Conservation (phyloP, 1,140 invertebrate species). For the Grapholita molesta region DNA sequence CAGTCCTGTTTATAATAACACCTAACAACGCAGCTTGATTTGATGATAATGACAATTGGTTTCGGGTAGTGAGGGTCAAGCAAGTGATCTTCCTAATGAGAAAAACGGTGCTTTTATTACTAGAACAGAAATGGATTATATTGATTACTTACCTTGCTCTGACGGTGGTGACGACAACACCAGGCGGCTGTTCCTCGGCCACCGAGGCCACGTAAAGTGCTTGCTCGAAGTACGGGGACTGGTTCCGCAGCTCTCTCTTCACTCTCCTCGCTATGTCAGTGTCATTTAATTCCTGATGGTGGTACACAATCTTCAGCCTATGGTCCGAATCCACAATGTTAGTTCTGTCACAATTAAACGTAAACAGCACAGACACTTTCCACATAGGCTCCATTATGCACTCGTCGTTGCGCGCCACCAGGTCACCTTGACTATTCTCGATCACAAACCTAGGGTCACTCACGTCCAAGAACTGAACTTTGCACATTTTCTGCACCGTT, state of each 20-base stretch:
- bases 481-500: constrained; percentile 85
- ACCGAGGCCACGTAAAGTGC: constrained; percentile 91
- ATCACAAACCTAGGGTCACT: constrained; percentile 88
- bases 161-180: constrained; percentile 88
- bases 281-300: constrained; percentile 88
- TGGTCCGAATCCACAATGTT: constrained; percentile 87
- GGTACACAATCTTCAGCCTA: constrained; percentile 88
- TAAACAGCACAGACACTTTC: constrained; percentile 87
- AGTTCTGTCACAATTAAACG: constrained; percentile 81
- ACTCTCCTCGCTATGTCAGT: constrained; percentile 88
- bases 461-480: constrained; percentile 86
- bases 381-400: constrained; percentile 89
- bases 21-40: no score
- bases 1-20: no score
- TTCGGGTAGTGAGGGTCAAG: no score
- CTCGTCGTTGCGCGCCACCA: constrained; percentile 88
- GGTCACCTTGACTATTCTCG: constrained; percentile 87
- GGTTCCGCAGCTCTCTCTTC: constrained; percentile 86
- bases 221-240: constrained; percentile 91
- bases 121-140: no score
- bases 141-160: constrained; percentile 80
- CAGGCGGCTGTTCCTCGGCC: constrained; percentile 93
- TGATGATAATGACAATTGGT: no score
- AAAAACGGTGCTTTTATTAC: no score
- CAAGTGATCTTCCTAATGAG: no score